Evolutionary conservation across 1,140 invertebrate species (phyloP).

Genomic region (Drosophila navojoa): DNA sequence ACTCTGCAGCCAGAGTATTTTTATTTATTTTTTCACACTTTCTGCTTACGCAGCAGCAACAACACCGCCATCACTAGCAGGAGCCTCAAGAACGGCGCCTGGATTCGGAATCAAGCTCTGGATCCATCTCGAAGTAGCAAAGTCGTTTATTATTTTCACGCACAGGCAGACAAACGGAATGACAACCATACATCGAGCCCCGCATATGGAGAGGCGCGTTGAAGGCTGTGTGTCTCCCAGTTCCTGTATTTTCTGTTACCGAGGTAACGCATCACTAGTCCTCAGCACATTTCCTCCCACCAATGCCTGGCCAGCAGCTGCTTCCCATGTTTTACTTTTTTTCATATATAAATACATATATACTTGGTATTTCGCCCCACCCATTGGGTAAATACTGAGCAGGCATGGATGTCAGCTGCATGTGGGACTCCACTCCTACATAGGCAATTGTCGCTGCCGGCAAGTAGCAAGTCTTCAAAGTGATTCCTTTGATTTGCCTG

Average conservation of each 20-base stretch:
- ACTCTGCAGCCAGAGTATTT: conserved; percentile 17
- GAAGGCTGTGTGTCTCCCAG: not conserved
- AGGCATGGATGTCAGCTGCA: conserved; percentile 70
- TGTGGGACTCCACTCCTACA: conserved; percentile 43
- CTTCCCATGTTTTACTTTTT: not conserved
- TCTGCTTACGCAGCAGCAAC: conserved; percentile 50
- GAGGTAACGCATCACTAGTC: conserved; percentile 31
- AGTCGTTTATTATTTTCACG: conserved; percentile 81
- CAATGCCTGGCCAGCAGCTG: not conserved
- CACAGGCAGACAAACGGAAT: conserved; percentile 38
- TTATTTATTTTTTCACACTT: conserved; percentile 30
- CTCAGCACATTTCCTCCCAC: not conserved
- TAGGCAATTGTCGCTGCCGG: conserved; percentile 4
- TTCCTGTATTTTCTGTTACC: conserved; percentile 15
- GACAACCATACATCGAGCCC: conserved; percentile 21
- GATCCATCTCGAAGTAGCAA: conserved; percentile 60
- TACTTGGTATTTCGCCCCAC: conserved; percentile 29
- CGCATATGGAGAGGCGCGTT: not conserved
- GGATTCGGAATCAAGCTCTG: not conserved
- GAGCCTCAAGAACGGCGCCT: not conserved
- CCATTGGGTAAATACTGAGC: conserved; percentile 45
- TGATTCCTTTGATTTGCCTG: conserved; percentile 41
- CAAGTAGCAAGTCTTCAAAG: conserved; percentile 23
- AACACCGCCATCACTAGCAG: not conserved
- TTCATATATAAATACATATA: not conserved